Conservation (phyloP, 2,888 invertebrate species). For the Plagodis pulveraria region DNA sequence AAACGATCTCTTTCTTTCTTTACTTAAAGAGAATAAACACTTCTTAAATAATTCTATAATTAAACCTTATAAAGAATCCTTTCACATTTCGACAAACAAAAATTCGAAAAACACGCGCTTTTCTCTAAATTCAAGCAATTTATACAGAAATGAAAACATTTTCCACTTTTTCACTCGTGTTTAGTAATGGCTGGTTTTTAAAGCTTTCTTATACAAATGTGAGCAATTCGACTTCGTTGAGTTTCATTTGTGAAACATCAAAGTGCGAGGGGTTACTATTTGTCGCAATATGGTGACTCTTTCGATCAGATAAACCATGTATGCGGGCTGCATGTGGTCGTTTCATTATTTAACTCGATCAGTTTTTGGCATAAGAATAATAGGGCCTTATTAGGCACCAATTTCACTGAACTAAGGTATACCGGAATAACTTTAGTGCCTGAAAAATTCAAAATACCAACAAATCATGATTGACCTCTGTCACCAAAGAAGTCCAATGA, state of each 20-base stretch:
- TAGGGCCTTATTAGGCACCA: too few relatives aligned
- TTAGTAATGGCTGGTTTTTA: slow-evolving; percentile 50
- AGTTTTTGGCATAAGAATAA: too few relatives aligned
- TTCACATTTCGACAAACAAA: background rate
- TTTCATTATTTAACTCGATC: too few relatives aligned
- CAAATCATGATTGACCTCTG: too few relatives aligned
- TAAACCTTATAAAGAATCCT: background rate
- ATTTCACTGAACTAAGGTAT: too few relatives aligned
- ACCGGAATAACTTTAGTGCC: too few relatives aligned
- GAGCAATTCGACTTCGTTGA: slow-evolving; percentile 61
- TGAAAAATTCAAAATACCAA: too few relatives aligned
- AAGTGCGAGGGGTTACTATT: slow-evolving; percentile 48
- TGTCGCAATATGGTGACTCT: background rate
- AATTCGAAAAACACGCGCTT: background rate
- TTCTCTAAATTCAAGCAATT: slow-evolving; percentile 12
- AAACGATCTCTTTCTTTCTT: too few relatives aligned
- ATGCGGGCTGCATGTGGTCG: too few relatives aligned
- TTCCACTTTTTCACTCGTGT: slow-evolving; percentile 28
- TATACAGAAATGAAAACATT: slow-evolving; percentile 10
- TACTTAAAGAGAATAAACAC: too few relatives aligned
- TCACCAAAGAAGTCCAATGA: too few relatives aligned
- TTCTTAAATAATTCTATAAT: background rate
- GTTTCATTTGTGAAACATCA: slow-evolving; percentile 61
- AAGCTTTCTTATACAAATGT: slow-evolving; percentile 61
- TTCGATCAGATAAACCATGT: background rate